A percentile compares a stretch with the other conserved stretches of the same genome.
These are phyloP conservation scores for Heteractis magnifica DNA, from an alignment of 92 coral and sea anemone species.

Conservation along the genomic window DNA sequence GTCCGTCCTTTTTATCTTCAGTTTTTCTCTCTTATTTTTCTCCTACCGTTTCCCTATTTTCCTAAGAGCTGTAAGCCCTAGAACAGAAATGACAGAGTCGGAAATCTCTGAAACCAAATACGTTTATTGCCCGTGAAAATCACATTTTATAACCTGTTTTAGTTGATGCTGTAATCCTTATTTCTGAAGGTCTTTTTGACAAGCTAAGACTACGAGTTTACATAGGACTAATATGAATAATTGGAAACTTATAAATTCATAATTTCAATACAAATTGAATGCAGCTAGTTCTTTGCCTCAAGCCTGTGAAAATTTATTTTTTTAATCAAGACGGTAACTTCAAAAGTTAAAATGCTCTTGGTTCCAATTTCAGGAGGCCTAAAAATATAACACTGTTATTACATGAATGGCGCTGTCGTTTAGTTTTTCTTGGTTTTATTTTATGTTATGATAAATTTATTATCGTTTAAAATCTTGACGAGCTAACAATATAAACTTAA, in stretches of 20 bases:
- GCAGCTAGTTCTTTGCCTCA: background rate
- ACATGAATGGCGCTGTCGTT: background rate
- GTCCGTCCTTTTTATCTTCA: background rate
- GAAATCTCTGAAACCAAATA: background rate
- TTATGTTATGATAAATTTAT: background rate
- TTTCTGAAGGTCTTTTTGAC: background rate
- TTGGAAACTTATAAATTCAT: background rate
- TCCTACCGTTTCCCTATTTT: too few species aligned
- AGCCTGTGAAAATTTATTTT: background rate
- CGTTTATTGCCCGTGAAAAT: background rate
- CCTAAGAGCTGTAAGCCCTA: background rate
- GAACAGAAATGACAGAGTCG: background rate
- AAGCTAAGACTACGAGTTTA: background rate
- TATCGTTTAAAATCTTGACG: background rate
- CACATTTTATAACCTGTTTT: background rate
- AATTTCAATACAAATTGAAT: background rate
- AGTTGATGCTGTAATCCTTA: background rate
- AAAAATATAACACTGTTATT: background rate
- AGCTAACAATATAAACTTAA: background rate
- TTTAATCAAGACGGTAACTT: background rate
- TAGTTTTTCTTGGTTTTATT: background rate
- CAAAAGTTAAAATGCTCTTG: background rate
- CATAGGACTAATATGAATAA: background rate
- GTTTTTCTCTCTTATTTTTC: background rate
- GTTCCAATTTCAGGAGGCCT: background rate